phyloP scores from a whole-genome alignment of 2,888 invertebrate species.

The Metallyticus violacea region DNA sequence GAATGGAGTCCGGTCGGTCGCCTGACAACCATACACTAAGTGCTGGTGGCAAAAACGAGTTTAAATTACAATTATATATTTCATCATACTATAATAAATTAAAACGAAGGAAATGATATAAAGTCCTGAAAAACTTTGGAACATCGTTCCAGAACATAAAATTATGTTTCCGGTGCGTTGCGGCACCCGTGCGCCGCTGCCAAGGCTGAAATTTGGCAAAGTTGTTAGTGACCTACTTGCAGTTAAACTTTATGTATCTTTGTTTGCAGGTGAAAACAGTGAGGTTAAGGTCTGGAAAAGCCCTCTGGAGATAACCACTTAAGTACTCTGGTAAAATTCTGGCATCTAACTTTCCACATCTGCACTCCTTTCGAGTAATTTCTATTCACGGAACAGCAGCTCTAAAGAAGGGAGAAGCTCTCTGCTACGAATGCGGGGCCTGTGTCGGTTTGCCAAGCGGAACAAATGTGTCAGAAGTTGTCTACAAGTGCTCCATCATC shows the following conservation, averaged over 20 bases:
- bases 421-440: too few relatives aligned
- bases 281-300: neutral
- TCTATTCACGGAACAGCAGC: neutral
- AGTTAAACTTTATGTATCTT: neutral
- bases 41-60: too few relatives aligned
- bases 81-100: too few relatives aligned
- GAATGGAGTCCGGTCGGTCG: too few relatives aligned
- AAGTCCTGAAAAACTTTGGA: neutral
- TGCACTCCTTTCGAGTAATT: neutral
- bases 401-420: neutral
- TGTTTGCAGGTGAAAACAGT: neutral
- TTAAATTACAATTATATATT: too few relatives aligned
- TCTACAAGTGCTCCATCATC: neutral
- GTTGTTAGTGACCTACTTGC: neutral
- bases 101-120: neutral
- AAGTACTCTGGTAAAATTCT: neutral
- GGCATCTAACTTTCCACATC: neutral
- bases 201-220: neutral
- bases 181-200: too few relatives aligned
- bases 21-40: too few relatives aligned
- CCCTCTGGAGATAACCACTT: neutral
- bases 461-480: neutral
- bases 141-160: too few relatives aligned
- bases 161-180: neutral
- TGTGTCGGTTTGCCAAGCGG: neutral